These are phyloP conservation scores for Chorisops tibialis DNA, from an alignment of 2,888 invertebrate genomes.

Conservation along the genomic window DNA sequence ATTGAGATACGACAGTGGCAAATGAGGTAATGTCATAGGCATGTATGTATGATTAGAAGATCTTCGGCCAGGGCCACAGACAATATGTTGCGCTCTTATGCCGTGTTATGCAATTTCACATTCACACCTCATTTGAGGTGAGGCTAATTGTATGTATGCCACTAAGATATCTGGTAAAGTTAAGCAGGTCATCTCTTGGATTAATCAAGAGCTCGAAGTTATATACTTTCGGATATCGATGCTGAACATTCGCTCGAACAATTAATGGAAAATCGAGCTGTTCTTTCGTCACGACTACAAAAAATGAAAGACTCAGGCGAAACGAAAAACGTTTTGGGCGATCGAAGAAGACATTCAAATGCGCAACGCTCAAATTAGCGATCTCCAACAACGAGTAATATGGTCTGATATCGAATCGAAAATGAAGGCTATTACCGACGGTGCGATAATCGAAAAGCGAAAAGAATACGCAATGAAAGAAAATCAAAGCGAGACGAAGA, in stretches of 20 bases:
- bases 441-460: conserved; percentile 46
- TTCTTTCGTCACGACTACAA: conserved; percentile 48
- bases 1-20: too few relatives aligned
- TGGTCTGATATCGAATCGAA: conserved; percentile 72
- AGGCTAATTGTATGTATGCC: too few relatives aligned
- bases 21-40: too few relatives aligned
- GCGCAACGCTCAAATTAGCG: conserved; percentile 65
- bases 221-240: conserved; percentile 70
- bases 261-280: conserved; percentile 69
- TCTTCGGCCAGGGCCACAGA: too few relatives aligned
- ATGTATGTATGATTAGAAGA: too few relatives aligned
- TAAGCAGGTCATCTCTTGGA: conserved; percentile 59
- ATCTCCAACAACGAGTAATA: conserved; percentile 77
- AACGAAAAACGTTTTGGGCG: conserved; percentile 37
- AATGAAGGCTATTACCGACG: conserved; percentile 66
- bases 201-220: conserved; percentile 77
- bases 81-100: too few relatives aligned
- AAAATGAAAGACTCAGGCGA: conserved; percentile 31
- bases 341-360: conserved; percentile 48
- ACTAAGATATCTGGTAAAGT: conserved; percentile 47
- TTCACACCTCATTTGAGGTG: too few relatives aligned
- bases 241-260: conserved; percentile 73
- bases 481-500: conserved; percentile 43
- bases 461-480: conserved; percentile 40
- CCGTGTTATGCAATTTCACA: too few relatives aligned